Conservation (phyloP, 2,797 vertebrate species). For the Gymnoscopelus microlampas region DNA sequence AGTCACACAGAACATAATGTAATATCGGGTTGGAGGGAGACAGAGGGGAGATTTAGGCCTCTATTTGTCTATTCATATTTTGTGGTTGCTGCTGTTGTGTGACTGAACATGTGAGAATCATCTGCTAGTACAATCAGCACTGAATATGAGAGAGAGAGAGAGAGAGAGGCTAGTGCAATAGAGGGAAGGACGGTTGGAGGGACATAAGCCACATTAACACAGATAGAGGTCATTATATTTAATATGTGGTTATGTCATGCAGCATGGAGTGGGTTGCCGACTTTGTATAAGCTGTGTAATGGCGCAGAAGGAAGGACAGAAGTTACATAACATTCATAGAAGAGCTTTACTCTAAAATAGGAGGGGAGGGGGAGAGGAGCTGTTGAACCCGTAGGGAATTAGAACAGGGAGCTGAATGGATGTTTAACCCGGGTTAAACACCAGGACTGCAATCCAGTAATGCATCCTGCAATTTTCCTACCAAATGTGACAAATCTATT, state of each 20-base stretch:
- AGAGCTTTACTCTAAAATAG: conserved; percentile 35
- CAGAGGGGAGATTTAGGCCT: too few species aligned
- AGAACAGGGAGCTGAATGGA: conserved; percentile 21
- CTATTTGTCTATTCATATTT: too few species aligned
- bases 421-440: conserved; percentile 13
- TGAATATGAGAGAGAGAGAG: not conserved
- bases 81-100: too few species aligned
- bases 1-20: too few species aligned
- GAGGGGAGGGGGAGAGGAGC: conserved; percentile 17
- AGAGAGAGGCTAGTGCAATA: not conserved
- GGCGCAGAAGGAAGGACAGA: conserved; percentile 36
- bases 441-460: not conserved
- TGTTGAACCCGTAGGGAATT: conserved; percentile 10
- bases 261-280: conserved; percentile 34
- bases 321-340: conserved; percentile 55
- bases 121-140: too few species aligned
- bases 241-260: conserved; percentile 53
- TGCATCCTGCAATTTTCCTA: not conserved
- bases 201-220: not conserved
- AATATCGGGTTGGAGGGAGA: too few species aligned
- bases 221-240: not conserved
- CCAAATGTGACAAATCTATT: not conserved
- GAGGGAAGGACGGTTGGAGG: not conserved
- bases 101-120: too few species aligned
- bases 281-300: conserved; percentile 49